A percentile compares a stretch with the other conserved stretches of the same genome.
Evolutionary conservation across 2,113 vertebrate genomes (phyloP).

Genomic region (Recurvirostra avosetta): DNA sequence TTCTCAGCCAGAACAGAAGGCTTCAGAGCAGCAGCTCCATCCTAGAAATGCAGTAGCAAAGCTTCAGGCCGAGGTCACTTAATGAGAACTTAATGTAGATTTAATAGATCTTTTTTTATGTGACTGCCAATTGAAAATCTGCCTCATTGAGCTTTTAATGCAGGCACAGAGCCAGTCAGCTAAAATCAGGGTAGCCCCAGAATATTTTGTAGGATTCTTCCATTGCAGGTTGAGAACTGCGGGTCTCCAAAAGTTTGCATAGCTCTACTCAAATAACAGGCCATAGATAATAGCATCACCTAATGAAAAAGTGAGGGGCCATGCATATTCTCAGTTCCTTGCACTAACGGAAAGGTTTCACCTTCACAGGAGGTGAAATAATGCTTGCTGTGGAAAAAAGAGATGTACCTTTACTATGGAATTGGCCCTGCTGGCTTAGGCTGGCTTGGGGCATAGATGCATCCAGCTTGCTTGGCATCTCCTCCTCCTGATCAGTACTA

Average conservation of each 20-base stretch:
- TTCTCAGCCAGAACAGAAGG: conserved; percentile 13
- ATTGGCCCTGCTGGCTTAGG: not conserved
- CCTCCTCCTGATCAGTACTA: not conserved
- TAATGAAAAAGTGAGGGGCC: not conserved
- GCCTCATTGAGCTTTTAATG: not conserved
- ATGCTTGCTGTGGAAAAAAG: not conserved
- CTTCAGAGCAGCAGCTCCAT: conserved; percentile 14
- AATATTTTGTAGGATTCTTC: not conserved
- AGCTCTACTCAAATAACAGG: not conserved
- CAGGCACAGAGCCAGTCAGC: not conserved
- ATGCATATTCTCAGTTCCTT: not conserved
- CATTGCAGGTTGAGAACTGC: not conserved
- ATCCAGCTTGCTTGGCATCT: not conserved
- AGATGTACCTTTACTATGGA: not conserved
- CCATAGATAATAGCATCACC: not conserved
- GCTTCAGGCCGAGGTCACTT: not conserved
- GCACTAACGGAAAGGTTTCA: not conserved
- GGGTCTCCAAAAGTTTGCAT: not conserved
- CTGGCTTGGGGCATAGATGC: not conserved
- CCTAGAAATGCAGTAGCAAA: conserved; percentile 1
- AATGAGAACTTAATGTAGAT: conserved; percentile 50
- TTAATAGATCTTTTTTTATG: conserved; percentile 32
- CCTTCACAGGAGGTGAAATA: not conserved
- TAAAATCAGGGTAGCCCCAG: not conserved
- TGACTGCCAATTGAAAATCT: conserved; percentile 6